phyloP scores from a whole-genome alignment of 2,797 vertebrate genomes.

The Hyperoplus immaculatus region DNA sequence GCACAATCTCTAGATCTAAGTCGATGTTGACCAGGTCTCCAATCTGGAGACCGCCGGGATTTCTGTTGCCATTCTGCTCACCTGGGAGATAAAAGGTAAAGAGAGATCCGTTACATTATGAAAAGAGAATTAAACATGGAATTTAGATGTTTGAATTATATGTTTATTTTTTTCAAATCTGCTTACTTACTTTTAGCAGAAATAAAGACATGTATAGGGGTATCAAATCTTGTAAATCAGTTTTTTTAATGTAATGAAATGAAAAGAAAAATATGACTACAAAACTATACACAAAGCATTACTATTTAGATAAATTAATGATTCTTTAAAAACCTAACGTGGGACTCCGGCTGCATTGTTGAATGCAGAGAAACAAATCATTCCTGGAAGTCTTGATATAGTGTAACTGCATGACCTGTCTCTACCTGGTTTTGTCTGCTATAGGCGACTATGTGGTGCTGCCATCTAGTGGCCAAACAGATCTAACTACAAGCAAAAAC shows the following conservation, averaged over 20 bases:
- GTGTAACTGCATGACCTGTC: slow-evolving; percentile 48
- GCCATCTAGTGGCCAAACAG: slow-evolving; percentile 82
- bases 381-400: slow-evolving; percentile 54
- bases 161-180: neutral
- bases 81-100: slow-evolving; percentile 78
- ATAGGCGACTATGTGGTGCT: slow-evolving; percentile 68
- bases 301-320: neutral
- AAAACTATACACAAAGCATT: neutral
- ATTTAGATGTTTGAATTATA: neutral
- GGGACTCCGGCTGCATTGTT: slow-evolving; percentile 43
- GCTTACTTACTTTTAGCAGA: slow-evolving; percentile 7
- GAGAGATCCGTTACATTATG: neutral
- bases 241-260: no score
- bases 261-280: neutral
- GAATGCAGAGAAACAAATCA: slow-evolving; percentile 40
- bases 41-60: slow-evolving; percentile 97
- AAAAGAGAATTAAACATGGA: neutral
- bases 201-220: neutral
- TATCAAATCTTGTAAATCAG: neutral
- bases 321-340: slow-evolving; percentile 1
- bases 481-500: slow-evolving; percentile 49
- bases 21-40: slow-evolving; percentile 99
- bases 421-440: slow-evolving; percentile 7
- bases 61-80: slow-evolving; percentile 98
- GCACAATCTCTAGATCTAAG: slow-evolving; percentile 97